Conservation (phyloP, 2,888 invertebrate genomes). For the Frankliniella fusca region DNA sequence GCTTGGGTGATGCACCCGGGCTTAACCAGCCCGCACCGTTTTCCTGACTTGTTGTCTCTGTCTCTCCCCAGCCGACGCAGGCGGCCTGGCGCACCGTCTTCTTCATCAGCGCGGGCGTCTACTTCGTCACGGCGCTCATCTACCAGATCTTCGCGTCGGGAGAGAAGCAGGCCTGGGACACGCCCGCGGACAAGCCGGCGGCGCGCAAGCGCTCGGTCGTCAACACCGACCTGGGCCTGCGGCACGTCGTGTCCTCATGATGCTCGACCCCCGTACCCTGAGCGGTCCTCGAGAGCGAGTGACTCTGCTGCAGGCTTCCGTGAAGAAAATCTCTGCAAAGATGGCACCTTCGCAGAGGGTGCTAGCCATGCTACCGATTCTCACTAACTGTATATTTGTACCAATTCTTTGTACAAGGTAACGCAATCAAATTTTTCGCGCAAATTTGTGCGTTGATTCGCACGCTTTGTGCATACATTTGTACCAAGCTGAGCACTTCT, state of each 20-base stretch:
- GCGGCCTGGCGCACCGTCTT: conserved; percentile 84
- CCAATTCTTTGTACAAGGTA: too few relatives aligned
- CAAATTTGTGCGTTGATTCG: too few relatives aligned
- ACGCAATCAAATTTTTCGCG: too few relatives aligned
- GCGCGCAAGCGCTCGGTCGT: neutral
- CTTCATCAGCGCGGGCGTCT: conserved; percentile 75
- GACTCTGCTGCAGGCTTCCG: neutral
- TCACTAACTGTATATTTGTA: neutral
- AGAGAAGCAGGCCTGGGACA: conserved; percentile 77
- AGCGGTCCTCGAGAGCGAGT: neutral
- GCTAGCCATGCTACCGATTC: neutral
- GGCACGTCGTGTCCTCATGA: neutral
- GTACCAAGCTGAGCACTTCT: too few relatives aligned
- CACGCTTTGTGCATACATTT: too few relatives aligned
- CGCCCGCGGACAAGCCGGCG: conserved; percentile 50
- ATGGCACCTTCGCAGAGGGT: neutral
- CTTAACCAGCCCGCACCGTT: too few relatives aligned
- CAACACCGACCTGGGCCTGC: conserved; percentile 13
- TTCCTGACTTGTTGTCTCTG: too few relatives aligned
- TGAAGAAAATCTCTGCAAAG: neutral
- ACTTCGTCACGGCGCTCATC: conserved; percentile 72
- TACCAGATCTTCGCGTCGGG: conserved; percentile 77
- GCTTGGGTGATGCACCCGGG: too few relatives aligned
- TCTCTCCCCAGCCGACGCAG: conserved; percentile 67
- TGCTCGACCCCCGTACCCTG: neutral